A percentile compares a stretch with the other conserved stretches of the same genome.
These are phyloP conservation scores for Crenuchus spilurus DNA, from an alignment of 2,797 vertebrate genomes.

Conservation along the genomic window DNA sequence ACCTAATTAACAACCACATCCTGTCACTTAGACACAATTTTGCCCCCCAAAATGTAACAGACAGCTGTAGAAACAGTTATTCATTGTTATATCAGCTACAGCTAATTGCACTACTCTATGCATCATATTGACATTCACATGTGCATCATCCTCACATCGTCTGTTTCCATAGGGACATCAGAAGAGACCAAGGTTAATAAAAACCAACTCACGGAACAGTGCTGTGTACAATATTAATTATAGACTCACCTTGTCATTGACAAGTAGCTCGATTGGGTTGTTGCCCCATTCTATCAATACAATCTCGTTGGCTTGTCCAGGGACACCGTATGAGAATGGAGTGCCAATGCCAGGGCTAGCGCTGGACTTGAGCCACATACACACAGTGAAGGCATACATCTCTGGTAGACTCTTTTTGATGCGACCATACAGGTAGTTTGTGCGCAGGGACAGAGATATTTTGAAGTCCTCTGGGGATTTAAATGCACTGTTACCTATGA, in stretches of 20 bases:
- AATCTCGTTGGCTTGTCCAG: constrained; percentile 96
- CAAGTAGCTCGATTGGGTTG: constrained; percentile 94
- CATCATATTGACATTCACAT: background rate
- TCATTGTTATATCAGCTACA: background rate
- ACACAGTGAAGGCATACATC: constrained; percentile 95
- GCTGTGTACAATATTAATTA: background rate
- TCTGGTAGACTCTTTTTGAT: constrained; percentile 96
- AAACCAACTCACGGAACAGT: background rate
- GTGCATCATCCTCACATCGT: too few species aligned
- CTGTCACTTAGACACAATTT: background rate
- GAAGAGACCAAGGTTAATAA: background rate
- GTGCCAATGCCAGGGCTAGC: constrained; percentile 94
- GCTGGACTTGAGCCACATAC: constrained; percentile 95
- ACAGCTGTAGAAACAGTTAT: background rate
- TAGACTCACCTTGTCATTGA: constrained; percentile 93
- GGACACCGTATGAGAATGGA: constrained; percentile 94
- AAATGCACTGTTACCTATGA: constrained; percentile 89
- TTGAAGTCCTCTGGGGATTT: constrained; percentile 97
- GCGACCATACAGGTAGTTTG: constrained; percentile 95
- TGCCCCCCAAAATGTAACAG: too few species aligned
- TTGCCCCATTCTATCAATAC: constrained; percentile 98
- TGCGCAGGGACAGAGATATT: constrained; percentile 91
- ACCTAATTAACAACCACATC: constrained; percentile 1
- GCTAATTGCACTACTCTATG: background rate
- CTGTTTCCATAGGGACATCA: background rate